Base-by-base conservation (phyloP, 1,140 invertebrate species). In the Scaptomyza montana region DNA sequence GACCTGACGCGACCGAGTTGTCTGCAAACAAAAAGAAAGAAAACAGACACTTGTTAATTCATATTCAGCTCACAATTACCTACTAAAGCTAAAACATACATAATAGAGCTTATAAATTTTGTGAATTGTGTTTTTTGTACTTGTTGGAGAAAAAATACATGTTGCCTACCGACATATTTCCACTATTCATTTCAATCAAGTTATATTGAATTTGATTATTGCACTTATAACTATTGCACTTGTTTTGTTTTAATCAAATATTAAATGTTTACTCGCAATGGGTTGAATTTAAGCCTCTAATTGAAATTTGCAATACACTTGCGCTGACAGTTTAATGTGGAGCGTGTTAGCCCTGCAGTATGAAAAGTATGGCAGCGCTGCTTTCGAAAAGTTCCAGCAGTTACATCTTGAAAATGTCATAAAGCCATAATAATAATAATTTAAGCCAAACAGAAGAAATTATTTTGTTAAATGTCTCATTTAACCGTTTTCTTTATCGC, bases 21-120 rank as follows among this genome's bases (percentile, higher is more conserved):
- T 36, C 82, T 78, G 60, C 2, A 81, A 77, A 5, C 3, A 56
- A 25, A 30, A 39, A 60, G 10, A 33, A 50, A 12, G 30, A 46
- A 7, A 5, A 21, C 0, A 19, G 21, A 41, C 8, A 41, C 0
- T 30, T 28, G 39, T 43, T 3, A 6, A 33, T 5, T 13, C 2
- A 1, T 0, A 5, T 1, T 1, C 4, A 53, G 3, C 21, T 3
- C 2, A 2, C 21, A 25, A 25, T 1, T 25, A 25, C 3, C 1
- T 2, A 25, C 1, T 25, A 25, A 25, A 25, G 21, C 21, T 25
- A 25, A 25, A 25, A 25, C 1, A 25, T 25, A 25, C 21, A 4
- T 1, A 25, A 25, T 25, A 25, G 21, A 21, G 13, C 5, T 9
- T 28, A 1, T 10, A 47, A 10, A 1, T n/a, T 39, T 65, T 47